A percentile compares a stretch with the other conserved stretches of the same genome.
phyloP scores from a whole-genome alignment of 2,797 vertebrate genomes.

The Sarcophilus harrisii region DNA sequence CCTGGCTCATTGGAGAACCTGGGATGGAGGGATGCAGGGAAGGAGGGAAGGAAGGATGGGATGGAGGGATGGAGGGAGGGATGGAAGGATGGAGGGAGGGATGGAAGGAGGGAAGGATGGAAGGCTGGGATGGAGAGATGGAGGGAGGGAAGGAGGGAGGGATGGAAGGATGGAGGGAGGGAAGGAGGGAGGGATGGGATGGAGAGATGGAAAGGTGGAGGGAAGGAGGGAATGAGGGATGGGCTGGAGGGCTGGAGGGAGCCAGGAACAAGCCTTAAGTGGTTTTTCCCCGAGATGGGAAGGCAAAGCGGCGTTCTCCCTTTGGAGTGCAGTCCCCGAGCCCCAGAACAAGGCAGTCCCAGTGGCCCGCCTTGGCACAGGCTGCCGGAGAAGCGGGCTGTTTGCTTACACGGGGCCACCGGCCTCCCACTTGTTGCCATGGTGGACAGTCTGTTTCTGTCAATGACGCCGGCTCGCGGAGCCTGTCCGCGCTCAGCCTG shows the following conservation, averaged over 20 bases:
- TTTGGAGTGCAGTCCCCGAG: conserved; percentile 70
- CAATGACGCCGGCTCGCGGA: conserved; percentile 86
- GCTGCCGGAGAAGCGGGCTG: conserved; percentile 81
- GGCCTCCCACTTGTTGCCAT: conserved; percentile 88
- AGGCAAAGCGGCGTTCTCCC: conserved; percentile 70
- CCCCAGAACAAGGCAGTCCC: conserved; percentile 71
- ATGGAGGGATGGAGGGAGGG: conserved; percentile 11
- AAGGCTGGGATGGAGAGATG: too few relatives aligned
- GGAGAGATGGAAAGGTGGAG: too few relatives aligned
- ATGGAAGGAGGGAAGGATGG: too few relatives aligned
- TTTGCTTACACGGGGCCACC: conserved; percentile 87
- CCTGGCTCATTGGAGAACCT: too few relatives aligned
- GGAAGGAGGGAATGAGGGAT: too few relatives aligned
- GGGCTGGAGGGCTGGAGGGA: neutral
- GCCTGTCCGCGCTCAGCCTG: conserved; percentile 84
- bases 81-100: neutral
- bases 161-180: conserved; percentile 28
- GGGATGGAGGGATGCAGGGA: neutral
- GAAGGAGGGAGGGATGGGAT: too few relatives aligned
- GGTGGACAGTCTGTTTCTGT: conserved; percentile 86
- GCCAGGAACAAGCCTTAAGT: conserved; percentile 49
- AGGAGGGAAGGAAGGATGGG: too few relatives aligned
- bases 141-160: too few relatives aligned
- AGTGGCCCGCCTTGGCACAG: conserved; percentile 83
- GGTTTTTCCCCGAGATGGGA: conserved; percentile 66